phyloP scores from a whole-genome alignment of 2,797 vertebrate genomes.

The Borostomias antarcticus region DNA sequence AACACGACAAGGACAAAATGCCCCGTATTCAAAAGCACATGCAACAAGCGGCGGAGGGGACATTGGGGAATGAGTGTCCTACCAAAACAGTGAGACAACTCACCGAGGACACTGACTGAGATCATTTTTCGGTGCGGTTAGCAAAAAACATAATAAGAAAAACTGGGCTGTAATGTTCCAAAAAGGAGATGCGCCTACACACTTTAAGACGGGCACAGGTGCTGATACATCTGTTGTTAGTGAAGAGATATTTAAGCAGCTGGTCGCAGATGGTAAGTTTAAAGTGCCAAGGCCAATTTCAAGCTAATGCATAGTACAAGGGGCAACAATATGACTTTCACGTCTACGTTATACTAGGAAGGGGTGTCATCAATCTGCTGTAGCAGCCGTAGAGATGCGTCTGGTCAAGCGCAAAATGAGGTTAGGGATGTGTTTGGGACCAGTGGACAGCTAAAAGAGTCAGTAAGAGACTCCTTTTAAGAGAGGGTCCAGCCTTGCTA shows the following conservation, averaged over 20 bases:
- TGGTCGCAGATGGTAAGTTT: neutral
- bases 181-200: neutral
- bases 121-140: too few species aligned
- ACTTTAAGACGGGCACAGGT: neutral
- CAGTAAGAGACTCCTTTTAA: slow-evolving; percentile 25
- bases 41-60: too few species aligned
- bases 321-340: neutral
- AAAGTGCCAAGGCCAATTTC: slow-evolving; percentile 9
- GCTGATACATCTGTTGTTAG: neutral
- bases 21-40: too few species aligned
- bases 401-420: slow-evolving; percentile 10
- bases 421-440: slow-evolving; percentile 17
- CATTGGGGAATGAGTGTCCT: too few species aligned
- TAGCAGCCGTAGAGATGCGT: slow-evolving; percentile 12
- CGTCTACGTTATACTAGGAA: neutral
- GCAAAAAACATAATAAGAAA: neutral
- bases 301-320: neutral
- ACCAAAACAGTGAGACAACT: too few species aligned
- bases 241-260: neutral
- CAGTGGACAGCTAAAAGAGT: slow-evolving; percentile 25
- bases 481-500: slow-evolving; percentile 19
- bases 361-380: slow-evolving; percentile 6
- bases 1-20: too few species aligned
- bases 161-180: neutral
- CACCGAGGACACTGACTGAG: too few species aligned